Evolutionary conservation across 1,140 invertebrate genomes (phyloP).

Genomic region (Cataglyphis hispanica): DNA sequence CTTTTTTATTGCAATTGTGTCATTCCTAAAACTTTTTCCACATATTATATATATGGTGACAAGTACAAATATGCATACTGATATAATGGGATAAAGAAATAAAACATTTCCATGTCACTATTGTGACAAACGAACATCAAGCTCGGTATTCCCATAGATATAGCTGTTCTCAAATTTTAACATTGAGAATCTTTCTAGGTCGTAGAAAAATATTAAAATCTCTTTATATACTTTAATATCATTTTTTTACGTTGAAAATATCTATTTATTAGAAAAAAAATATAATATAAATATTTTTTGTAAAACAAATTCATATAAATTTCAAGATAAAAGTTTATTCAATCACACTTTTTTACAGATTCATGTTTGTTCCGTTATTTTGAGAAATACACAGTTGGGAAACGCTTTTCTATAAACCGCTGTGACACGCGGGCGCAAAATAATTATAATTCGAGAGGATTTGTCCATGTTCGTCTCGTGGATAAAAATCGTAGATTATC

Average conservation of each 20-base stretch:
- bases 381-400: not conserved
- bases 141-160: not conserved
- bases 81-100: conserved; percentile 13
- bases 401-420: not conserved
- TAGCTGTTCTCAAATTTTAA: not conserved
- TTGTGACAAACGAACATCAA: not conserved
- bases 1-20: not conserved
- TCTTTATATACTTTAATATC: not conserved
- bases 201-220: not conserved
- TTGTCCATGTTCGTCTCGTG: not conserved
- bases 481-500: conserved; percentile 27
- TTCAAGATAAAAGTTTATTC: not conserved
- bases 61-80: not conserved
- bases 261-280: not conserved
- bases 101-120: conserved; percentile 9
- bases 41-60: not conserved
- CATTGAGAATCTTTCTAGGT: not conserved
- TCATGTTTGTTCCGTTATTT: not conserved
- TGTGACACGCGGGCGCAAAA: not conserved
- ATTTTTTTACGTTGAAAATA: not conserved
- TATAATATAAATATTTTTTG: not conserved
- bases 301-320: conserved; percentile 16
- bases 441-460: conserved; percentile 46
- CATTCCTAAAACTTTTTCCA: conserved; percentile 3
- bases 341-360: not conserved